Evolutionary conservation across 2,113 vertebrate genomes (phyloP).

Genomic region (Paracyprichromis sp.): DNA sequence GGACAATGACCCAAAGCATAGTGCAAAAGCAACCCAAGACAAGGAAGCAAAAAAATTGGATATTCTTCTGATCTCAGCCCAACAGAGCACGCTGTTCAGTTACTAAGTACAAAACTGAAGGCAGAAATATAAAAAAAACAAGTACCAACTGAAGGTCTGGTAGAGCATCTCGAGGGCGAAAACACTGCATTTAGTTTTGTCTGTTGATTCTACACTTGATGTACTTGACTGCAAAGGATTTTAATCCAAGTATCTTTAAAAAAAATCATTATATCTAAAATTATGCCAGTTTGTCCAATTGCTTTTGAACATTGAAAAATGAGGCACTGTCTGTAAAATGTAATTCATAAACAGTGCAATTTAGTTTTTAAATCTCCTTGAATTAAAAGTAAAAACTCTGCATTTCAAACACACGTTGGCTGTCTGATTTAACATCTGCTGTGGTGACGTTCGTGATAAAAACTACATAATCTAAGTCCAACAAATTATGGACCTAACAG

Average conservation of each 20-base stretch:
- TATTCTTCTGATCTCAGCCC: neutral
- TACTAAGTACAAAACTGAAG: neutral
- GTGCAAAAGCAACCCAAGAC: neutral
- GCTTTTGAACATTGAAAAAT: neutral
- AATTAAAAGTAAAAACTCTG: neutral
- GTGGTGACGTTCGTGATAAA: neutral
- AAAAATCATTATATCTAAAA: neutral
- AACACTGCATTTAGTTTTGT: neutral
- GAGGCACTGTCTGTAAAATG: neutral
- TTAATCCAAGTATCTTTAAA: neutral
- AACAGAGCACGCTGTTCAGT: neutral
- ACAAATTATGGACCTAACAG: neutral
- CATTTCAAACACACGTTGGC: neutral
- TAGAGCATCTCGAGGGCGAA: neutral
- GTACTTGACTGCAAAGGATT: neutral
- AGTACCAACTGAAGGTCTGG: neutral
- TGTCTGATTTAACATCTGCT: neutral
- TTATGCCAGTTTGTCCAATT: neutral
- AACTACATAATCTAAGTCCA: neutral
- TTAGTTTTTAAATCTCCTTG: neutral
- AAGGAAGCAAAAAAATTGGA: neutral
- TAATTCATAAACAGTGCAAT: neutral
- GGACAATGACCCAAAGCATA: neutral
- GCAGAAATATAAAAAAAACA: neutral
- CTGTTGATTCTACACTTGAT: neutral